A percentile compares a stretch with the other conserved stretches of the same genome.
Evolutionary conservation across 2,797 vertebrate species (phyloP).

Genomic region (Chelidonichthys spinosus): DNA sequence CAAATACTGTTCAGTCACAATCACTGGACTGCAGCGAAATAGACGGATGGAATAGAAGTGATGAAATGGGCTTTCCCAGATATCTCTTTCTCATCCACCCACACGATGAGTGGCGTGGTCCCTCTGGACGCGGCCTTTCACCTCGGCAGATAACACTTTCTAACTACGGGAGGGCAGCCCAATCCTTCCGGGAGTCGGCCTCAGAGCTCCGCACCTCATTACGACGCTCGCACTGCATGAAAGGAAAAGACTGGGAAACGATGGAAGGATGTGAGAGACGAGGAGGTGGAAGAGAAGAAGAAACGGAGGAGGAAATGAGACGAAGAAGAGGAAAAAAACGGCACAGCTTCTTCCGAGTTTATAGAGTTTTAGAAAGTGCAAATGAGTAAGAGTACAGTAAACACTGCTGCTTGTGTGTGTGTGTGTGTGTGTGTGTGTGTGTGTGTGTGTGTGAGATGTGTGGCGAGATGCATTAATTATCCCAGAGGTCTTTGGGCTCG

Average conservation of each 20-base stretch:
- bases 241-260: constrained; percentile 22
- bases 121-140: constrained; percentile 50
- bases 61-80: constrained; percentile 25
- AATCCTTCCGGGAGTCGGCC: constrained; percentile 52
- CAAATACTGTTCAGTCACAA: background rate
- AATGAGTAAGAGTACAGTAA: no score
- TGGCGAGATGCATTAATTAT: constrained; percentile 66
- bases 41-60: constrained; percentile 19
- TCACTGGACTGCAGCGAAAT: background rate
- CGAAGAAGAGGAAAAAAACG: background rate
- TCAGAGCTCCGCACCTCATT: constrained; percentile 64
- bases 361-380: constrained; percentile 24
- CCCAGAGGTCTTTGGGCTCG: constrained; percentile 56
- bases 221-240: constrained; percentile 49
- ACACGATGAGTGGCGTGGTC: constrained; percentile 24
- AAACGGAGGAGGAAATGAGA: constrained; percentile 4
- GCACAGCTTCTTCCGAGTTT: background rate
- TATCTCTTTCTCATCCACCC: constrained; percentile 43
- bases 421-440: constrained; percentile 49
- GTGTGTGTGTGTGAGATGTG: constrained; percentile 33
- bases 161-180: constrained; percentile 56
- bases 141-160: constrained; percentile 59
- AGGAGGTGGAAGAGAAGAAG: constrained; percentile 8
- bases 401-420: constrained; percentile 24
- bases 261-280: background rate